Evolutionary conservation across 2,113 vertebrate genomes (phyloP).

Genomic region (Myxocyprinus asiaticus): DNA sequence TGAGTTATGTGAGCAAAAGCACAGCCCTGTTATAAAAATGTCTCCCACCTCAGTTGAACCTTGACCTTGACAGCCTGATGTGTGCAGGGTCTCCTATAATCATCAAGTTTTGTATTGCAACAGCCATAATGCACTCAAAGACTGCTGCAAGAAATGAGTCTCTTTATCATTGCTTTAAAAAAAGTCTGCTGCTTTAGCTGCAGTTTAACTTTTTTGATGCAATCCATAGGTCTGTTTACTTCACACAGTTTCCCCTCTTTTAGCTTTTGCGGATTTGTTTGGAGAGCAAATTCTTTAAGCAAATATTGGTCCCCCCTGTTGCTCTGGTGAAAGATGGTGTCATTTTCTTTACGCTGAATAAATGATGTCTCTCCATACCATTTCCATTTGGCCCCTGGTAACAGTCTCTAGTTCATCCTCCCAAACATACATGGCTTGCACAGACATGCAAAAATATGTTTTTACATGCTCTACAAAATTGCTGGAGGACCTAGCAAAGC

Average conservation of each 20-base stretch:
- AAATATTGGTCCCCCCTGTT: slow-evolving; percentile 57
- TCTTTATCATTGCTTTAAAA: slow-evolving; percentile 5
- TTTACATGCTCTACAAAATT: slow-evolving; percentile 19
- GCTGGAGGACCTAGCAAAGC: slow-evolving; percentile 3
- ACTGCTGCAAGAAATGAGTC: slow-evolving; percentile 11
- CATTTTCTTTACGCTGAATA: slow-evolving; percentile 54
- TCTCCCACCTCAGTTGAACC: slow-evolving; percentile 38
- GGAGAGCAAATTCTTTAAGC: slow-evolving; percentile 68
- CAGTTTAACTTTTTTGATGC: slow-evolving; percentile 23
- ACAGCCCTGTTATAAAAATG: slow-evolving; percentile 35
- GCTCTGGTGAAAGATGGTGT: slow-evolving; percentile 49
- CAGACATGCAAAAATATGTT: slow-evolving; percentile 57
- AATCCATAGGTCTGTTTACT: slow-evolving; percentile 60
- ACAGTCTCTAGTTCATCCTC: slow-evolving; percentile 27
- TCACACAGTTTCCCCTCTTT: slow-evolving; percentile 27
- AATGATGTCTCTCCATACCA: slow-evolving; percentile 49
- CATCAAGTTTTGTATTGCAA: slow-evolving; percentile 42
- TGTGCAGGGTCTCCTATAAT: not conserved
- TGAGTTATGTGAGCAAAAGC: not conserved
- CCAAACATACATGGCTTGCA: slow-evolving; percentile 50
- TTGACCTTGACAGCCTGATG: slow-evolving; percentile 26
- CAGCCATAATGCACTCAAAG: slow-evolving; percentile 10
- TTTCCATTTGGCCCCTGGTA: not conserved
- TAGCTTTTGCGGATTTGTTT: slow-evolving; percentile 61
- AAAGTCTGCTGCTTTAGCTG: slow-evolving; percentile 8